Percentiles rank a stretch among this genome's conserved stretches.
Conservation (phyloP, 2,113 vertebrate genomes). For the Seriola dumerili region DNA sequence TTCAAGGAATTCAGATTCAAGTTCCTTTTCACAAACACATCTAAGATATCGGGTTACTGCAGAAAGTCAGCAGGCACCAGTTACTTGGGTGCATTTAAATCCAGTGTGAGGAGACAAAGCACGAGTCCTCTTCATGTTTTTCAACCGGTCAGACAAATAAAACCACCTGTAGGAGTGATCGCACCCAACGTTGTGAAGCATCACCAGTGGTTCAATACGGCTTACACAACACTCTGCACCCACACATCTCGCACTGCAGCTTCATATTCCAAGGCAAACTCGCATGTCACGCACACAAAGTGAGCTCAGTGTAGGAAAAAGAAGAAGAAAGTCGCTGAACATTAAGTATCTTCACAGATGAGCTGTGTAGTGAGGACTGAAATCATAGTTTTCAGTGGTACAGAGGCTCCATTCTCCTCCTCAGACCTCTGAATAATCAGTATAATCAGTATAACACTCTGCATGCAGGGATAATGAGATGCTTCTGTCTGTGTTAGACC, state of each 20-base stretch:
- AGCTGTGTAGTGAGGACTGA: conserved; percentile 7
- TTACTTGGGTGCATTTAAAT: no score
- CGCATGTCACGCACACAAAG: not conserved
- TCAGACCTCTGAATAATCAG: conserved; percentile 21
- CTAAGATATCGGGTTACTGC: no score
- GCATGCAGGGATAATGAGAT: conserved; percentile 51
- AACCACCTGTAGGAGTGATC: conserved; percentile 16
- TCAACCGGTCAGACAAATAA: conserved; percentile 56
- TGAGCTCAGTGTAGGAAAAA: not conserved
- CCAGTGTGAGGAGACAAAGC: not conserved
- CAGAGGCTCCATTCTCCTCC: conserved; percentile 27
- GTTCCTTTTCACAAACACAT: no score
- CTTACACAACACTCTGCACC: conserved; percentile 36
- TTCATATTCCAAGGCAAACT: conserved; percentile 16
- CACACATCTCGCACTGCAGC: conserved; percentile 35
- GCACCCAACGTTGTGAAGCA: conserved; percentile 7
- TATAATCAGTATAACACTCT: conserved; percentile 30
- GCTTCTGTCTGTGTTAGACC: conserved; percentile 28
- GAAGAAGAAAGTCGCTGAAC: not conserved
- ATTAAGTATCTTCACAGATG: not conserved
- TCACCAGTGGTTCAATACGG: not conserved
- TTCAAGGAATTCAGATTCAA: no score
- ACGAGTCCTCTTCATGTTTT: conserved; percentile 1
- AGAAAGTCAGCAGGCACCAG: no score
- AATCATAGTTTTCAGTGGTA: conserved; percentile 8